Base-by-base conservation (phyloP, 2,888 invertebrate species). In the Rugalucina vietnamica region DNA sequence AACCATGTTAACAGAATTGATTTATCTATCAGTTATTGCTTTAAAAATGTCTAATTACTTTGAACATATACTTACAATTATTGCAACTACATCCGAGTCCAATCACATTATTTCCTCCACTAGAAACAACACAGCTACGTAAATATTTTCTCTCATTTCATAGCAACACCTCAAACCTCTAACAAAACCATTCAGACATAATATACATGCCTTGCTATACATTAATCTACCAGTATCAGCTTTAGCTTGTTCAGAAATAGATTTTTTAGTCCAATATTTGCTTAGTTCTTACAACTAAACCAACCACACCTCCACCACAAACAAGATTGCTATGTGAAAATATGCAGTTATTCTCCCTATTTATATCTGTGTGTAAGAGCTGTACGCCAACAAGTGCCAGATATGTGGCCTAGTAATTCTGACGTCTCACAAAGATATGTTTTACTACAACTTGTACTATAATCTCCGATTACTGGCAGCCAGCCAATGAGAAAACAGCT, bases 401-500 rank as follows among this genome's bases (percentile, higher is more conserved):
- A 65, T 65, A 18, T 3, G 34, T 65, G 65, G 65, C 65, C 65
- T 65, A 65, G 65, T 65, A 65, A 5, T 60, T n/a, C 54, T 54
- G 54, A 32, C 34, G 65, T 32, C 34, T 65, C 34, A 34, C 34
- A 65, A 65, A 65, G 65, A 65, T 65, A 65, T 65, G 65, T 65
- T 65, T 65, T 65, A 65, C 65, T 65, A 65, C 34, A 65, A 21
- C 65, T 65, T 65, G 65, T 65, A 65, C 65, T 65, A 65, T 29
- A 65, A 34, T 14, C 12, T 4, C 3, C 32, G 65, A 34, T 65
- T 65, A 65, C 24, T 65, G 65, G 65, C 65, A 65, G 12, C 21
- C 32, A 5, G 21, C 65, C 65, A 65, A 65, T 65, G 65, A 65
- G 65, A 65, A 65, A 29, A 27, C 65, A 65, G 65, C 65, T 5